Percentiles rank a stretch among this genome's conserved stretches.
Conservation (phyloP, 2,797 vertebrate genomes). For the Oryzias sinensis region DNA sequence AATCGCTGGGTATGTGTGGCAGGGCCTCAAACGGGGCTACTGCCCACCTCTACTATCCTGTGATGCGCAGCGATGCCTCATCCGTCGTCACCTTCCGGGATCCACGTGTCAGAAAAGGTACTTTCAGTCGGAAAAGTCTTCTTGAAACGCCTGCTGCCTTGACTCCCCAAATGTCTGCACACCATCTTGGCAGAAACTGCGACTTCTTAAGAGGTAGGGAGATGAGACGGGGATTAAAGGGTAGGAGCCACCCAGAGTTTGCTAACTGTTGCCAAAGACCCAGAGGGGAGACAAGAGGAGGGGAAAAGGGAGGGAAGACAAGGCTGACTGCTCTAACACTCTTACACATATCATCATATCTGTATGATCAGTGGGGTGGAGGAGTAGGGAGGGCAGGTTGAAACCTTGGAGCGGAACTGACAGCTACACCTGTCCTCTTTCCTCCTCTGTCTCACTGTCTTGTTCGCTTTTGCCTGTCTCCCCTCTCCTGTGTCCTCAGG, state of each 20-base stretch:
- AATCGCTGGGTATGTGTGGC: conserved; percentile 34
- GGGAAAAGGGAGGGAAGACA: conserved; percentile 63
- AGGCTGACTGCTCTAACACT: conserved; percentile 77
- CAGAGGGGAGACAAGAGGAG: conserved; percentile 56
- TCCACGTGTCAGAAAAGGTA: conserved; percentile 43
- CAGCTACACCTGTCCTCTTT: conserved; percentile 79
- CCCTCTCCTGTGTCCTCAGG: conserved; percentile 60
- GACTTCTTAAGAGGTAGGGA: conserved; percentile 56
- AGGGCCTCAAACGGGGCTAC: conserved; percentile 10
- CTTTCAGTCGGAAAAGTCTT: conserved; percentile 8
- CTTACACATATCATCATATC: conserved; percentile 80
- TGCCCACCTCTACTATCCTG: conserved; percentile 33
- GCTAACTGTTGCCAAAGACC: conserved; percentile 71
- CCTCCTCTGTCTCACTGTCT: conserved; percentile 60
- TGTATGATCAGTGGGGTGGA: conserved; percentile 78
- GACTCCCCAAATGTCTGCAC: conserved; percentile 55
- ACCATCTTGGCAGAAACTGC: conserved; percentile 46
- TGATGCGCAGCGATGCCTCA: conserved; percentile 57
- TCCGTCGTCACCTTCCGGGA: conserved; percentile 65
- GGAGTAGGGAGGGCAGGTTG: conserved; percentile 69
- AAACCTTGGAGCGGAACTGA: conserved; percentile 76
- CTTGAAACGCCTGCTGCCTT: conserved; percentile 57
- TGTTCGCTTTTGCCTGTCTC: conserved; percentile 60
- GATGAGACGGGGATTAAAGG: conserved; percentile 64
- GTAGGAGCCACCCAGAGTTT: conserved; percentile 69